phyloP scores from a whole-genome alignment of 2,797 vertebrate genomes.

The Falco concolor region DNA sequence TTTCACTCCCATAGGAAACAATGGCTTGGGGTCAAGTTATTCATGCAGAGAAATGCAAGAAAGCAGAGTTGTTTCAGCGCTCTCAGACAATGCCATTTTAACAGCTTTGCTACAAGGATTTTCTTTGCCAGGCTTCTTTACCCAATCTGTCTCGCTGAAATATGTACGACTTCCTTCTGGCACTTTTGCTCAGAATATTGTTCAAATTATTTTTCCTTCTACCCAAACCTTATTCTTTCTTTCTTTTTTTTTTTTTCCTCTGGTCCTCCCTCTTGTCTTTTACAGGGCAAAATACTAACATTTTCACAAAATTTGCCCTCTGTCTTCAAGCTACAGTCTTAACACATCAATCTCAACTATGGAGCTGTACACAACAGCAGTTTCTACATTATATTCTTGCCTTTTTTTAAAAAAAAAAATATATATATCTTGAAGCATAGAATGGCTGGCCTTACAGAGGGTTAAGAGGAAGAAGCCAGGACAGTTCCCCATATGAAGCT shows the following conservation, averaged over 20 bases:
- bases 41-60: not conserved
- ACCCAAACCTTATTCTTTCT: not conserved
- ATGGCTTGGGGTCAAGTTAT: slow-evolving; percentile 27
- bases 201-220: not conserved
- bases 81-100: slow-evolving; percentile 18
- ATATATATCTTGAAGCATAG: not conserved
- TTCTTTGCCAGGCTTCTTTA: slow-evolving; percentile 7
- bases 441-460: not conserved
- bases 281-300: not conserved
- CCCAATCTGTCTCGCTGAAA: slow-evolving; percentile 27
- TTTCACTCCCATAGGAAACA: slow-evolving; percentile 8
- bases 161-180: not conserved
- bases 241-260: too few species aligned
- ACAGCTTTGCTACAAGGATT: slow-evolving; percentile 9
- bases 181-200: not conserved
- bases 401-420: too few species aligned
- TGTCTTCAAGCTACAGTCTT: not conserved
- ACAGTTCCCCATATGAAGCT: slow-evolving; percentile 46
- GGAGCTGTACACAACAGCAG: not conserved
- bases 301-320: not conserved
- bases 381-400: not conserved
- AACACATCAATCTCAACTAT: not conserved
- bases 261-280: not conserved
- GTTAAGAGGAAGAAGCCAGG: slow-evolving; percentile 37
- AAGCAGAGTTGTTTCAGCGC: not conserved